A percentile compares a stretch with the other conserved stretches of the same genome.
Evolutionary conservation across 1,140 invertebrate genomes (phyloP).

Genomic region (Scaptomyza hsui): DNA sequence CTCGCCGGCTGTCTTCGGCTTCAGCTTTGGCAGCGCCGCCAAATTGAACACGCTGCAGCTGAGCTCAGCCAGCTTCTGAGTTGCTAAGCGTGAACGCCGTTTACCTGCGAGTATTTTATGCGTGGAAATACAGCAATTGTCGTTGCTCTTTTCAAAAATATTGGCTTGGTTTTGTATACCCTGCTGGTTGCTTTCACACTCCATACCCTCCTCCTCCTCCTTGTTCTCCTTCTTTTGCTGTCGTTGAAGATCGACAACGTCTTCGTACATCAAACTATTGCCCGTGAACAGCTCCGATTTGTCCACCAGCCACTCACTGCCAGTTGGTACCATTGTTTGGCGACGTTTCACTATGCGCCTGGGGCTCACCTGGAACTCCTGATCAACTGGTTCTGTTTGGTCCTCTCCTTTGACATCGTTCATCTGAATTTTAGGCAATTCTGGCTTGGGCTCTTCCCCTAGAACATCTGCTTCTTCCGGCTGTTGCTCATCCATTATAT

Average conservation of each 20-base stretch:
- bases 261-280: conserved; percentile 49
- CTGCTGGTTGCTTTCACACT: background rate
- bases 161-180: conserved; percentile 29
- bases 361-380: background rate
- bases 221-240: conserved; percentile 25
- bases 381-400: background rate
- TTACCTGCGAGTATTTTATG: conserved; percentile 76
- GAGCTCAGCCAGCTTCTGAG: conserved; percentile 38
- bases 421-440: conserved; percentile 39
- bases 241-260: conserved; percentile 34
- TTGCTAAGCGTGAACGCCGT: conserved; percentile 50
- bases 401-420: background rate
- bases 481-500: background rate
- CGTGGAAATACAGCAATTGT: conserved; percentile 72
- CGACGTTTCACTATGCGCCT: conserved; percentile 49
- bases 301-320: conserved; percentile 56
- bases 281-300: conserved; percentile 25
- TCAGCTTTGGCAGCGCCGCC: background rate
- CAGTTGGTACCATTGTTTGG: conserved; percentile 50
- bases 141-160: conserved; percentile 64
- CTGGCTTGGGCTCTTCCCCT: background rate
- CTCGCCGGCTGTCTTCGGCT: background rate
- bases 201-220: background rate
- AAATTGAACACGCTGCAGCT: conserved; percentile 43
- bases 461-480: background rate